Conservation (phyloP, 1,140 invertebrate genomes). For the Phenacoccus solenopsis region DNA sequence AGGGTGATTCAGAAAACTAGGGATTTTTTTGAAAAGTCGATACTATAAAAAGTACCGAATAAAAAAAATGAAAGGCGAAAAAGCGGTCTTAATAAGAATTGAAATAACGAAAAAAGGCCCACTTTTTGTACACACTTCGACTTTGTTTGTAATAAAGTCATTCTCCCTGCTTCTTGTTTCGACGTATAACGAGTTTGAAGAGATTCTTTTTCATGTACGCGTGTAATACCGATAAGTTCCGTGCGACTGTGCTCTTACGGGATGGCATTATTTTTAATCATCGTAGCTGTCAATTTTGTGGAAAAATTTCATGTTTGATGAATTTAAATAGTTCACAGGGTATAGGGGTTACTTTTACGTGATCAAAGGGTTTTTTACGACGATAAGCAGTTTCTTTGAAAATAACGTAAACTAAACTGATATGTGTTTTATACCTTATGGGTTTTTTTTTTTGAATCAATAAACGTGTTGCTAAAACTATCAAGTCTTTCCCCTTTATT, state of each 20-base stretch:
- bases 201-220: not conserved
- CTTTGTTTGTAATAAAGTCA: not conserved
- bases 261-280: not conserved
- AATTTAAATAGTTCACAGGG: too few species aligned
- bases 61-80: not conserved
- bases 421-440: too few species aligned
- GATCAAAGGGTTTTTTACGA: too few species aligned
- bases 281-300: too few species aligned
- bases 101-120: not conserved
- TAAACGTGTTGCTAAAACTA: too few species aligned
- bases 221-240: not conserved
- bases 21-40: not conserved
- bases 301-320: too few species aligned
- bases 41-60: not conserved
- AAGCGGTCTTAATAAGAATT: constrained; percentile 1
- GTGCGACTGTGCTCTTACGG: not conserved
- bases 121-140: not conserved
- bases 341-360: too few species aligned
- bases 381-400: too few species aligned
- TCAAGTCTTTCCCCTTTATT: too few species aligned
- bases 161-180: not conserved
- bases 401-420: too few species aligned
- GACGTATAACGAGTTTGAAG: not conserved
- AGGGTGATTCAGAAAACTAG: not conserved
- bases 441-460: too few species aligned